These are phyloP conservation scores for Coreius guichenoti DNA, from an alignment of 2,797 vertebrate genomes.

Conservation along the genomic window DNA sequence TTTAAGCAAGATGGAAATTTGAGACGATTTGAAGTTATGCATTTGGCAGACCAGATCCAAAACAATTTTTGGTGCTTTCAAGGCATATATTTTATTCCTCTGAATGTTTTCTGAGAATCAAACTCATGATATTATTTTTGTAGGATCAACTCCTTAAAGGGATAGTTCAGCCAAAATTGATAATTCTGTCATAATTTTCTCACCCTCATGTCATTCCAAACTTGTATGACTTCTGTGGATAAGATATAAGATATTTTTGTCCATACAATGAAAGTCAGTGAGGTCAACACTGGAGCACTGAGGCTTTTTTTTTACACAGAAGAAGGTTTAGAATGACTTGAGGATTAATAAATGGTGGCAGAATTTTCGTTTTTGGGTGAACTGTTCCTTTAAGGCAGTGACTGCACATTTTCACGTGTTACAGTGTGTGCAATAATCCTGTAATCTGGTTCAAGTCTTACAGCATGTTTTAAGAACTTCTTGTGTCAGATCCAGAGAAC, in stretches of 20 bases:
- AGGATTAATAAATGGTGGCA: background rate
- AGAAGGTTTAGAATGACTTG: background rate
- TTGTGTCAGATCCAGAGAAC: conserved; percentile 26
- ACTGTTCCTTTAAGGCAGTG: background rate
- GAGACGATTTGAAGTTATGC: background rate
- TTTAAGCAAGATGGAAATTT: conserved; percentile 20
- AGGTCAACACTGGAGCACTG: background rate
- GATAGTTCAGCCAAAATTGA: background rate
- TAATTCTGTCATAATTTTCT: background rate
- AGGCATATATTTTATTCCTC: background rate
- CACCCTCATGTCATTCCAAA: conserved; percentile 2
- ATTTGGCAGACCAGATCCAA: background rate
- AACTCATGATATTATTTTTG: background rate
- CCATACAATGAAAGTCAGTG: background rate
- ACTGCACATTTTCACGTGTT: background rate
- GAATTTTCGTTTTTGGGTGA: background rate
- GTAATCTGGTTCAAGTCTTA: conserved; percentile 8
- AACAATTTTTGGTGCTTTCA: background rate
- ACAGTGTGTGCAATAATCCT: background rate
- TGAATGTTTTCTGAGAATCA: background rate
- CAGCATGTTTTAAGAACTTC: conserved; percentile 6
- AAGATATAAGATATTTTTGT: background rate
- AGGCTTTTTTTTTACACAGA: background rate
- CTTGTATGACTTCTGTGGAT: background rate
- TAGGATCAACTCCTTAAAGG: background rate